These are phyloP conservation scores for Cosmia pyralina DNA, from an alignment of 2,888 invertebrate genomes.

Conservation along the genomic window DNA sequence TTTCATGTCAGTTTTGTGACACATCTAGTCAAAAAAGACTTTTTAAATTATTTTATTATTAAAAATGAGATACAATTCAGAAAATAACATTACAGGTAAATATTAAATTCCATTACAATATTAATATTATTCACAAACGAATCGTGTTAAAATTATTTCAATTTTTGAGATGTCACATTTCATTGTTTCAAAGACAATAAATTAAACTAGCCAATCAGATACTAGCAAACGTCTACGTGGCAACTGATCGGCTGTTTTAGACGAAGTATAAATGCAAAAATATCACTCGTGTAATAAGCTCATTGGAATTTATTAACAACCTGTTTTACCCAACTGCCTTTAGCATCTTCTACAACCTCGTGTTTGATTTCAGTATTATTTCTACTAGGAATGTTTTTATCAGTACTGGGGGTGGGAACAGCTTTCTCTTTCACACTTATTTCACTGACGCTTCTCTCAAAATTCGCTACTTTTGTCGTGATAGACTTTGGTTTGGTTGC, in stretches of 20 bases:
- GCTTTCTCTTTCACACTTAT: slow-evolving; percentile 66
- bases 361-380: slow-evolving; percentile 69
- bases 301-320: slow-evolving; percentile 93
- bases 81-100: slow-evolving; percentile 19
- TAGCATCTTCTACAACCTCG: slow-evolving; percentile 77
- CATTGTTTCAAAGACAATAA: slow-evolving; percentile 24
- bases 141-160: not conserved
- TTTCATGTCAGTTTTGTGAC: slow-evolving; percentile 36
- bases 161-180: slow-evolving; percentile 44
- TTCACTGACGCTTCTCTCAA: slow-evolving; percentile 79
- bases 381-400: slow-evolving; percentile 69
- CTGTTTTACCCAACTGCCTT: slow-evolving; percentile 93
- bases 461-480: slow-evolving; percentile 83
- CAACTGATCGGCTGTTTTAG: slow-evolving; percentile 37
- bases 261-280: slow-evolving; percentile 78
- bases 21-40: slow-evolving; percentile 9
- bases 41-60: slow-evolving; percentile 25
- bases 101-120: slow-evolving; percentile 30
- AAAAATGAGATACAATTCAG: slow-evolving; percentile 44
- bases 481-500: slow-evolving; percentile 81
- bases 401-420: slow-evolving; percentile 55
- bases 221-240: slow-evolving; percentile 10
- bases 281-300: slow-evolving; percentile 76
- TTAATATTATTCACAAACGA: slow-evolving; percentile 21
- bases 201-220: slow-evolving; percentile 34